Conservation (phyloP, 2,888 invertebrate genomes). For the Drosophila mercatorum region DNA sequence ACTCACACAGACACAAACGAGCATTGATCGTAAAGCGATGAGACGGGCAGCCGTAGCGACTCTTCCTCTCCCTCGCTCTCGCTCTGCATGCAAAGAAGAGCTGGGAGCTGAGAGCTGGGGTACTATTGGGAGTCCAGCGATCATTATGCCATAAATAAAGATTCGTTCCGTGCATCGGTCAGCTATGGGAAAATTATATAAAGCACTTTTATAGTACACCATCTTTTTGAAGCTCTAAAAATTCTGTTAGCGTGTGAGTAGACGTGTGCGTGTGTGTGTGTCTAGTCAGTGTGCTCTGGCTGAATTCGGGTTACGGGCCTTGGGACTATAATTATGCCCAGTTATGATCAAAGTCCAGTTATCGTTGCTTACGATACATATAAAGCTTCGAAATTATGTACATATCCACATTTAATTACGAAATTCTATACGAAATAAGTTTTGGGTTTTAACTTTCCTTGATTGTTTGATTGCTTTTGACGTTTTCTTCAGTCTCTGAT, state of each 20-base stretch:
- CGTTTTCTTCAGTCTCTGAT: slow-evolving; percentile 29
- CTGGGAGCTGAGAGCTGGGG: slow-evolving; percentile 11
- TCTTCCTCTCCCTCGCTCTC: slow-evolving; percentile 2
- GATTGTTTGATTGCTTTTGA: slow-evolving; percentile 54
- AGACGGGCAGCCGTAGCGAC: slow-evolving; percentile 37
- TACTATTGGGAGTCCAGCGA: slow-evolving; percentile 54
- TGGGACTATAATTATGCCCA: slow-evolving; percentile 62
- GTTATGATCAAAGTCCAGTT: slow-evolving; percentile 72
- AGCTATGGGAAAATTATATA: slow-evolving; percentile 74
- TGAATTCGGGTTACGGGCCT: slow-evolving; percentile 35
- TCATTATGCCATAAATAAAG: slow-evolving; percentile 80
- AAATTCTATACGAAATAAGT: slow-evolving; percentile 27
- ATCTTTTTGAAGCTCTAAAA: slow-evolving; percentile 46
- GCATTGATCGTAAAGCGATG: slow-evolving; percentile 76
- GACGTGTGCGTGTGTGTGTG: background rate
- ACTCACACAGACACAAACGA: slow-evolving; percentile 15
- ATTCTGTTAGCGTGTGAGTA: slow-evolving; percentile 13
- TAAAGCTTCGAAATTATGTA: slow-evolving; percentile 42
- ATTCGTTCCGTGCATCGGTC: slow-evolving; percentile 70
- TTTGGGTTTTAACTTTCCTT: slow-evolving; percentile 6
- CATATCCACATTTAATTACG: slow-evolving; percentile 49
- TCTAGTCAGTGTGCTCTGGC: slow-evolving; percentile 19
- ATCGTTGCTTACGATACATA: slow-evolving; percentile 48
- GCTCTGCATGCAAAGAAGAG: slow-evolving; percentile 13
- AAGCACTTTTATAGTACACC: slow-evolving; percentile 65